Base-by-base conservation (phyloP, 1,140 invertebrate genomes). In the Ganaspis sp. region DNA sequence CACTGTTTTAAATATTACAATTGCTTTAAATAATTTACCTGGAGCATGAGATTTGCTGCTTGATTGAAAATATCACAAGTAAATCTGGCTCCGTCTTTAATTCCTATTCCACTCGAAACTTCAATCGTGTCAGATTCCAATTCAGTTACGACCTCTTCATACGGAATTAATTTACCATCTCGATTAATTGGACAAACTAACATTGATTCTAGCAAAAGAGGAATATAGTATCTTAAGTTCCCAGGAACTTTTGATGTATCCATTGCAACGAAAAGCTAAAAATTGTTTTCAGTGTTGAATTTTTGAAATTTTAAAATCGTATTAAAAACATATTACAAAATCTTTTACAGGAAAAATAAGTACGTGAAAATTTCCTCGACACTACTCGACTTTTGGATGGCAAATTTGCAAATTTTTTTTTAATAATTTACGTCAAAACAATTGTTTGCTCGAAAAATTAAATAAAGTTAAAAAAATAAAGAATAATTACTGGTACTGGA, bases 121-220 rank as follows among this genome's bases (percentile, higher is more conserved):
- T 88, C 88, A 19, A 96, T 92, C 0, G 95, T 96, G 82, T 97
- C 95, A 72, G 92, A 91, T 85, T 96, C 95, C 4, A 97, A 92
- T 86, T 95, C 92, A 1, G 94, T 92, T n/a, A 97, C 94, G 26
- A 97, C 93, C 9, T 95, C 92, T 85, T 96, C 94, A 88, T 96
- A 94, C 0, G 94, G 92, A 4, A 95, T 90, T 4, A 94, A 76
- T 85, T 91, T 87, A 53, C 89, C 91, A 83, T 94, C 93, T 75
- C 93, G 90, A 70, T 90, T 83, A 21, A 95, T 89, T 9, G 94
- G 93, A 49, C 93, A 93, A 87, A 95, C 96, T 64, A 94, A 92
- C 26, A 97, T 85, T 1, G 93, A 92, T 88, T 96, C 95, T 70
- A 95, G 87, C 73, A 95, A 93, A 9, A 97, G 87, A 0, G 95